Base-by-base conservation (phyloP, 2,113 vertebrate species). In the Panthera uncia region DNA sequence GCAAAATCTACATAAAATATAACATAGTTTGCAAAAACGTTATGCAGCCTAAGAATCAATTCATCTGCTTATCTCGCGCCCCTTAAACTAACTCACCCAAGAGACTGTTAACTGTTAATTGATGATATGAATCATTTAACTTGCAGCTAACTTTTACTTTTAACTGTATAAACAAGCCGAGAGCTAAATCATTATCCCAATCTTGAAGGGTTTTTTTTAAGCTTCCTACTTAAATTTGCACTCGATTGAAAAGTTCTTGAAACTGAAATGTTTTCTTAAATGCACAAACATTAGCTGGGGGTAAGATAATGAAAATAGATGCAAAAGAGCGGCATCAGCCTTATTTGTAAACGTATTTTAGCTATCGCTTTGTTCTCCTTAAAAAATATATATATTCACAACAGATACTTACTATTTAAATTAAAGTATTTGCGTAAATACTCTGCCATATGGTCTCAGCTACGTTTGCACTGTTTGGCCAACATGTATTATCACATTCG, bases 381-480 rank as follows among this genome's bases (percentile, higher is more conserved):
- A 79, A 98, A 97, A 71, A 16, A 78, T 45, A 78, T 57, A 33
- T 3, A 14, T 61, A 86, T 36, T 86, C 48, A 89, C 19, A 93
- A 94, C 18, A 38, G 80, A 85, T n/a, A 81, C 71, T 97, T 94
- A 48, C 82, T 84, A 81, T 8, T 57, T 79, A 92, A 14, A 95
- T 88, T 78, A 21, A 89, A 88, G 36, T 52, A 84, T 95, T 95
- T 89, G 61, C 48, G 91, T 96, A 97, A 97, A 95, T 95, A 89
- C 45, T 92, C 45, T 8, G 45, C 84, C 88, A 89, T 95, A 96
- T 95, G 91, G 66, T 63, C 36, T 95, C 73, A 38, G 95, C 79
- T 94, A 95, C 63, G 86, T 94, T 97, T 85, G 65, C 45, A 91
- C 94, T 94, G 33, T 88, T 97, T 89, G 92, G 57, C 65, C 92